phyloP scores from a whole-genome alignment of 2,888 invertebrate species.

The Augochlorella aurata region DNA sequence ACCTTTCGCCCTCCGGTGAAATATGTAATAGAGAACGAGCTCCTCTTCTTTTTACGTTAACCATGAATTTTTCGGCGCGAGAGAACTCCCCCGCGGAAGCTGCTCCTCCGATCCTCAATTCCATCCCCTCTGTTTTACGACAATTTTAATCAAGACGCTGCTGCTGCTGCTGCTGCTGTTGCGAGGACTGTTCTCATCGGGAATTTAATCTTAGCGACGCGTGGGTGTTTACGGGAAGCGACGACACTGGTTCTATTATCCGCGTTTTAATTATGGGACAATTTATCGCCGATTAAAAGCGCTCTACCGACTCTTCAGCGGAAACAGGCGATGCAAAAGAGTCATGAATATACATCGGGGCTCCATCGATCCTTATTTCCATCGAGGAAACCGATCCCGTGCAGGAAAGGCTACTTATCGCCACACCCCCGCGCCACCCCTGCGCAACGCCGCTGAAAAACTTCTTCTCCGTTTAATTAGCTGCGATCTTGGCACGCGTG shows the following conservation, averaged over 20 bases:
- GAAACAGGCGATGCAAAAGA: background rate
- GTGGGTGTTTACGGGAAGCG: background rate
- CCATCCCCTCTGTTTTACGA: background rate
- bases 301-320: background rate
- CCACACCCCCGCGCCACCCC: too few species aligned
- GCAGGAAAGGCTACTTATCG: too few species aligned
- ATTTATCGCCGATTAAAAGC: background rate
- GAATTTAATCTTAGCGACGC: background rate
- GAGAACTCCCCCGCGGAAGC: background rate
- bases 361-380: background rate
- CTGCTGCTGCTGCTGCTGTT: background rate
- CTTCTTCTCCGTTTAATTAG: too few species aligned
- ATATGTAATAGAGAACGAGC: background rate
- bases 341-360: background rate
- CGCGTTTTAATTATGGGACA: background rate
- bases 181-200: too few species aligned
- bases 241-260: background rate
- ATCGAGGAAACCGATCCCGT: background rate
- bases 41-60: background rate
- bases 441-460: too few species aligned
- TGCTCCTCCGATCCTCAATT: background rate
- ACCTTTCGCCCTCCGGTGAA: background rate
- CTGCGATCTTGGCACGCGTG: too few species aligned
- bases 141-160: background rate
- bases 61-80: background rate